Conservation (phyloP, 1,140 invertebrate genomes). For the Diabrotica undecimpunctata region DNA sequence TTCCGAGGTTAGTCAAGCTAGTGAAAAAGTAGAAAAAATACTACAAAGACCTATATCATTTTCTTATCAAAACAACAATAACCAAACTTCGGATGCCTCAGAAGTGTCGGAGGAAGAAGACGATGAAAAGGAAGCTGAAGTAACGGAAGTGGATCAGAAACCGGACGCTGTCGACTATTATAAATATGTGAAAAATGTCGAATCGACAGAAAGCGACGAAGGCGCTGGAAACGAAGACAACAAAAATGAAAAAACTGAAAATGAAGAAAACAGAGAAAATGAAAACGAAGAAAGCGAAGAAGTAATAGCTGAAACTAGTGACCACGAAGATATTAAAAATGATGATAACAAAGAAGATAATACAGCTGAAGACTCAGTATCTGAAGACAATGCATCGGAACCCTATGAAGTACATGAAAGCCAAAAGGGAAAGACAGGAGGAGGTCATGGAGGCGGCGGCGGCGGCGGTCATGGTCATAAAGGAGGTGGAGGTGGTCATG, state of each 20-base stretch:
- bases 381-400: not conserved
- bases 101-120: constrained; percentile 8
- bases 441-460: constrained; percentile 6
- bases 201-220: constrained; percentile 6
- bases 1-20: constrained; percentile 24
- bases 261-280: constrained; percentile 11
- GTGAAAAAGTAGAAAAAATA: constrained; percentile 36
- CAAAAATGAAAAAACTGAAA: constrained; percentile 10
- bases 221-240: constrained; percentile 9
- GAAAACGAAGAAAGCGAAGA: constrained; percentile 5
- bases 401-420: not conserved
- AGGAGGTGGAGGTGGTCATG: constrained; percentile 15
- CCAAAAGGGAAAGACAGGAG: constrained; percentile 10
- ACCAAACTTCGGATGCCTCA: not conserved
- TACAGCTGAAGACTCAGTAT: constrained; percentile 5
- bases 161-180: constrained; percentile 24
- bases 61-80: constrained; percentile 31
- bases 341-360: constrained; percentile 3
- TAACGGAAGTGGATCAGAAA: constrained; percentile 19
- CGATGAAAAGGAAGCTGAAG: constrained; percentile 8
- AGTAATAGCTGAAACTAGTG: not conserved
- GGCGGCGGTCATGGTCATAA: constrained; percentile 8
- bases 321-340: not conserved
- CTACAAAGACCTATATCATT: constrained; percentile 32
- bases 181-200: constrained; percentile 18